Conservation (phyloP, 2,113 vertebrate genomes). For the Urocolius indicus region DNA sequence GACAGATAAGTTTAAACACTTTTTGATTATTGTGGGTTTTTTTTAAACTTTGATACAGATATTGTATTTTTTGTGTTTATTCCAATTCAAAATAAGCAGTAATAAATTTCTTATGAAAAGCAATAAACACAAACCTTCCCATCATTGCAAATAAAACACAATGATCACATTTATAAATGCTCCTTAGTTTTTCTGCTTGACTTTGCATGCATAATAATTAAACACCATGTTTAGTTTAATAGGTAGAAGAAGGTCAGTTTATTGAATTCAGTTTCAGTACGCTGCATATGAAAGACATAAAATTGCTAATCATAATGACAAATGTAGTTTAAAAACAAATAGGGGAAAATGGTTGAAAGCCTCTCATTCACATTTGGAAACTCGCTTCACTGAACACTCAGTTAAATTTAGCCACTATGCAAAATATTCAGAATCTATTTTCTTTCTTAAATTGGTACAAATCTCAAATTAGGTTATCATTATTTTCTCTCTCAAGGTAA, state of each 20-base stretch:
- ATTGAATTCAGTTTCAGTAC: background rate
- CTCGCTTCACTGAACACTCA: constrained; percentile 4
- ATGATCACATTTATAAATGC: background rate
- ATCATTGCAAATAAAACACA: background rate
- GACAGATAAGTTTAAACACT: too few species aligned
- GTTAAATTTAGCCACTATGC: constrained; percentile 21
- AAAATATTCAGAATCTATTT: constrained; percentile 51
- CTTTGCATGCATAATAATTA: background rate
- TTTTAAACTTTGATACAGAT: constrained; percentile 7
- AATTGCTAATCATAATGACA: constrained; percentile 3
- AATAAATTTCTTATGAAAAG: background rate
- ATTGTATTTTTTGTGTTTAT: constrained; percentile 7
- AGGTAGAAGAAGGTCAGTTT: constrained; percentile 19
- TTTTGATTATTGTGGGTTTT: background rate
- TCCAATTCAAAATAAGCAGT: constrained; percentile 9
- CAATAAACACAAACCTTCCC: background rate
- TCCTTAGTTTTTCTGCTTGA: background rate
- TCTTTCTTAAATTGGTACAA: constrained; percentile 24
- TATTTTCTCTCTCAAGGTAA: constrained; percentile 23
- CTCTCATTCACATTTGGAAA: background rate
- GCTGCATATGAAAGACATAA: background rate
- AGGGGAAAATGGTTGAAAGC: background rate
- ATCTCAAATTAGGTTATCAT: constrained; percentile 42
- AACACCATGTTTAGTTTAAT: constrained; percentile 14
- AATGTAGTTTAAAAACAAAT: constrained; percentile 34